phyloP scores from a whole-genome alignment of 2,888 invertebrate genomes.

The Phyto melanocephala region DNA sequence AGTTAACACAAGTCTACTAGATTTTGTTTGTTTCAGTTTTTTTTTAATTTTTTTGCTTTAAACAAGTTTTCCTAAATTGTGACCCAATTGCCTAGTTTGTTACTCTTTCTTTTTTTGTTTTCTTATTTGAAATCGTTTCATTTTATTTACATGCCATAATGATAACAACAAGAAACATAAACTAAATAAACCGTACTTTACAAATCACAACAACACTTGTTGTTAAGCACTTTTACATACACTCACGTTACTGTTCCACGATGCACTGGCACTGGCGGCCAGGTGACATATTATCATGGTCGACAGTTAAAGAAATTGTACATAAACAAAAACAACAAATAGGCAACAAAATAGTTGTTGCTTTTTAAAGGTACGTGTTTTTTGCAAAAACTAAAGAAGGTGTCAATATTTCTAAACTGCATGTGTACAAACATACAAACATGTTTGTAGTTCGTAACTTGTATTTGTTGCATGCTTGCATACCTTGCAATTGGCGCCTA shows the following conservation, averaged over 20 bases:
- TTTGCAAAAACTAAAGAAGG: no score
- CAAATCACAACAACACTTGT: conserved; percentile 18
- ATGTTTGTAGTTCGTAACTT: conserved; percentile 15
- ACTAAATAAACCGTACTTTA: conserved; percentile 12
- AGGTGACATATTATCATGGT: conserved; percentile 54
- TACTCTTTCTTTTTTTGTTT: conserved; percentile 3
- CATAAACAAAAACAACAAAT: conserved; percentile 10
- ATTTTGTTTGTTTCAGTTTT: conserved; percentile 30
- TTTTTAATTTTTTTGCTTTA: conserved; percentile 25
- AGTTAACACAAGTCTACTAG: conserved; percentile 32
- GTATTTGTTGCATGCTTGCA: neutral
- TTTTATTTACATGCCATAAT: conserved; percentile 63
- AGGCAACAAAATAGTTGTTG: conserved; percentile 5
- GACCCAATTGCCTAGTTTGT: conserved; percentile 77
- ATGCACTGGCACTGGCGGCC: conserved; percentile 8
- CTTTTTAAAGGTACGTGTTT: neutral
- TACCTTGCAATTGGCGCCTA: conserved; percentile 27
- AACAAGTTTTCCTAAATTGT: conserved; percentile 77
- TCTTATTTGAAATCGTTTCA: conserved; percentile 40
- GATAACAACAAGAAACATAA: conserved; percentile 32
- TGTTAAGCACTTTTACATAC: neutral
- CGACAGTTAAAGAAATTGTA: conserved; percentile 39
- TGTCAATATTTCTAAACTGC: conserved; percentile 45
- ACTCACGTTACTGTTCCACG: neutral
- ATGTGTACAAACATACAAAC: neutral